Conservation (phyloP, 2,888 invertebrate genomes). For the Antitype chi region DNA sequence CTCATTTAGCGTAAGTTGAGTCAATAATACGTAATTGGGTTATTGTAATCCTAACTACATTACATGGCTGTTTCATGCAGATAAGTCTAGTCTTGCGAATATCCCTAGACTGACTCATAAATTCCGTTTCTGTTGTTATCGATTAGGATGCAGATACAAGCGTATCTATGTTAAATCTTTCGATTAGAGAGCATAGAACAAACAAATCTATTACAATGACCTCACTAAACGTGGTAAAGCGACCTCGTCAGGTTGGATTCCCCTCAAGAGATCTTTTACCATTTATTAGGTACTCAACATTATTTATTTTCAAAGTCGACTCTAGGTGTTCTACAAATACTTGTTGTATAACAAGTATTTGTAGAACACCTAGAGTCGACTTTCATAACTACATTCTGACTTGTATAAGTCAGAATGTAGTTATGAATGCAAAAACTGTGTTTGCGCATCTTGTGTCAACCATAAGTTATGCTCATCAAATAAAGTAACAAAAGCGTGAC, state of each 20-base stretch:
- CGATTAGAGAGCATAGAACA: conserved; percentile 1
- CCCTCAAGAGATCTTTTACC: conserved; percentile 8
- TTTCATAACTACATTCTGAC: no score
- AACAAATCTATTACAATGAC: conserved; percentile 3
- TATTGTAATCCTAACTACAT: conserved; percentile 2
- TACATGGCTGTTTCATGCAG: not conserved
- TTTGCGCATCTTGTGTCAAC: conserved; percentile 31
- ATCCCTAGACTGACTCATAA: not conserved
- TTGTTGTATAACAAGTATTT: conserved; percentile 4
- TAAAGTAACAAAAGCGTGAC: conserved; percentile 37
- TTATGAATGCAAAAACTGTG: conserved; percentile 17
- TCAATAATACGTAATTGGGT: conserved; percentile 6
- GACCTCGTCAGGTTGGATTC: conserved; percentile 4
- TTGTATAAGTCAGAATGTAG: not conserved
- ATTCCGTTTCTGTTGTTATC: conserved; percentile 9
- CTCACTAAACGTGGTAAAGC: not conserved
- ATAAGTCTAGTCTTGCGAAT: conserved; percentile 4
- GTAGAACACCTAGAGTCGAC: not conserved
- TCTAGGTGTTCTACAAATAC: conserved; percentile 8
- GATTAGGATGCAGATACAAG: not conserved
- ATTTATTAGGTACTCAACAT: not conserved
- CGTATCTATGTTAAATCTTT: conserved; percentile 16
- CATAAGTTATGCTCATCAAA: conserved; percentile 25
- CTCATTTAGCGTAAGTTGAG: conserved; percentile 34
- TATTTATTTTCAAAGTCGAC: not conserved